A percentile compares a stretch with the other conserved stretches of the same genome.
phyloP scores from a whole-genome alignment of 2,888 invertebrate species.

The Acanthosepion pharaonis region DNA sequence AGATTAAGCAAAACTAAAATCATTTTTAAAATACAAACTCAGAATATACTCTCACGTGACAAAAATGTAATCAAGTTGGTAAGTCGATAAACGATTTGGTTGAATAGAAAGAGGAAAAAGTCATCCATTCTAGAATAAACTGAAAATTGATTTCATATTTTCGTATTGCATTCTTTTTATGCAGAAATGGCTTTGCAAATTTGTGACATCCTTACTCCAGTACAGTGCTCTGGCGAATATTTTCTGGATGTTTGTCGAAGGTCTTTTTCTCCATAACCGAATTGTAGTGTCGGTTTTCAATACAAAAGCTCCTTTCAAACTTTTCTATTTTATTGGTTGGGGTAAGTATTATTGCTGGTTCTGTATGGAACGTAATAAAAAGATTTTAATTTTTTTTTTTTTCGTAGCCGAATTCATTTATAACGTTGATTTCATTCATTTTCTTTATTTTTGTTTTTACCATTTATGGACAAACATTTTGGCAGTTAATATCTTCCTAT shows the following conservation, averaged over 20 bases:
- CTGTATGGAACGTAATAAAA: no score
- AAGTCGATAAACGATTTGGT: no score
- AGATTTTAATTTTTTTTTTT: neutral
- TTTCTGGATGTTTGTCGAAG: constrained; percentile 80
- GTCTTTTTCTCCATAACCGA: constrained; percentile 75
- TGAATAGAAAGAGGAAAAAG: neutral
- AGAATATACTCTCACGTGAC: no score
- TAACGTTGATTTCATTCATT: neutral
- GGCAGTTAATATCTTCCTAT: no score
- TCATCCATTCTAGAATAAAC: neutral
- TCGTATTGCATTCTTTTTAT: constrained; percentile 47
- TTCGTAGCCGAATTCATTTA: neutral
- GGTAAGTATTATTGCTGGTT: constrained; percentile 73
- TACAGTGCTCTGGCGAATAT: constrained; percentile 78
- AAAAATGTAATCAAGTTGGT: no score
- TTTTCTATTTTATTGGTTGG: constrained; percentile 79
- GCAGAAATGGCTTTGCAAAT: constrained; percentile 78
- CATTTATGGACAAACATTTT: no score
- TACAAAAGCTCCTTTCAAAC: constrained; percentile 77
- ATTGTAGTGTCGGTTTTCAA: constrained; percentile 78
- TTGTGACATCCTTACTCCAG: constrained; percentile 76
- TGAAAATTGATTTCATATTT: neutral
- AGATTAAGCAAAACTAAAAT: no score
- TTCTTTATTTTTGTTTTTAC: neutral
- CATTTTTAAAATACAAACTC: no score